Percentiles rank a stretch among this genome's conserved stretches.
These are phyloP conservation scores for Neelides folsomi DNA, from an alignment of 2,888 invertebrate species.

Conservation along the genomic window DNA sequence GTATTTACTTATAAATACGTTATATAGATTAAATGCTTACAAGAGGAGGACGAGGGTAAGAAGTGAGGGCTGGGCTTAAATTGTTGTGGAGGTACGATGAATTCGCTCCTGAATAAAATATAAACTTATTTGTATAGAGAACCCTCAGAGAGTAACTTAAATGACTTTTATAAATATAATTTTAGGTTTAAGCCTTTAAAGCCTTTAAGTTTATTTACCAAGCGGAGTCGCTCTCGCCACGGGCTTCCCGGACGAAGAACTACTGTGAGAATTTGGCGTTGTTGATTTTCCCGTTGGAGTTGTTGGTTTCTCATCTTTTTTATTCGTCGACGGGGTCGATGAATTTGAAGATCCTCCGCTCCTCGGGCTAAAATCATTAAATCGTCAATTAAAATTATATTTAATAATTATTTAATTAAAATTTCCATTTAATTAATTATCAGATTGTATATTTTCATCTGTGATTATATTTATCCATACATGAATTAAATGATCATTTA, in stretches of 20 bases:
- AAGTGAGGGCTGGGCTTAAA: constrained; percentile 50
- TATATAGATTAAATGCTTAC: constrained; percentile 34
- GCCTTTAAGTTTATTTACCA: constrained; percentile 34
- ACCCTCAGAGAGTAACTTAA: not conserved
- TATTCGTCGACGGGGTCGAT: constrained; percentile 77
- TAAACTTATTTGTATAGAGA: not conserved
- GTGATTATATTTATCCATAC: too few relatives aligned
- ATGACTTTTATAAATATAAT: not conserved
- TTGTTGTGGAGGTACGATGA: constrained; percentile 46
- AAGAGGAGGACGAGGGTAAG: constrained; percentile 52
- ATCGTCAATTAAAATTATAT: too few relatives aligned
- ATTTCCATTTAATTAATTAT: constrained; percentile 1
- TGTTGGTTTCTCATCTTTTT: constrained; percentile 74
- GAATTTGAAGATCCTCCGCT: constrained; percentile 81
- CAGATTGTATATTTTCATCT: too few relatives aligned
- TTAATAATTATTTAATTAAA: too few relatives aligned
- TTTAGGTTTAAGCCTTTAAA: too few relatives aligned
- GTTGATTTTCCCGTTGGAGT: constrained; percentile 83
- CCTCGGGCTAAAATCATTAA: constrained; percentile 43
- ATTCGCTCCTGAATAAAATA: constrained; percentile 25
- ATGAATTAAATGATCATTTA: constrained; percentile 25
- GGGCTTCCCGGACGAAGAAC: constrained; percentile 41
- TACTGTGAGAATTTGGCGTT: constrained; percentile 55
- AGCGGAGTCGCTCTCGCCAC: constrained; percentile 42
- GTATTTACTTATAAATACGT: constrained; percentile 4